Evolutionary conservation across 1,140 invertebrate genomes (phyloP).

Genomic region (Sarcophaga peregrina): DNA sequence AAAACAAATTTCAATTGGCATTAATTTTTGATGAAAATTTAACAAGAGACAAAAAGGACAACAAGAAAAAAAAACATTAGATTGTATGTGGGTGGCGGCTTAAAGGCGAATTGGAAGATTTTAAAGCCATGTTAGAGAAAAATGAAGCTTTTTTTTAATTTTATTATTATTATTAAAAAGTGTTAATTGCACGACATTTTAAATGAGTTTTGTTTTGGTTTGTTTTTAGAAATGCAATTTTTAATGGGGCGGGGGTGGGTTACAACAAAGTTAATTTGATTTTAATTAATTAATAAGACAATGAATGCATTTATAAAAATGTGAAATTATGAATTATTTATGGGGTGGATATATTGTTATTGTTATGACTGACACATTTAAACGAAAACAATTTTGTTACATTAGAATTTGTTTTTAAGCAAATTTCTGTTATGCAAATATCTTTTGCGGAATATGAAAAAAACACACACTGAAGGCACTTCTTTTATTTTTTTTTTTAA

Average conservation of each 20-base stretch:
- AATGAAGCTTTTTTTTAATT: background rate
- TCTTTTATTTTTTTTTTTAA: background rate
- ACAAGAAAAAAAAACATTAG: slow-evolving; percentile 11
- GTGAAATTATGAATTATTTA: background rate
- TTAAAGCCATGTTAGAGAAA: too few relatives aligned
- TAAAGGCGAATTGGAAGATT: too few relatives aligned
- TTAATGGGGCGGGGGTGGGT: background rate
- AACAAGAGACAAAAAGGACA: slow-evolving; percentile 35
- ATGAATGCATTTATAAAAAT: slow-evolving; percentile 14
- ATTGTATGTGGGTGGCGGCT: background rate
- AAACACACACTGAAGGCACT: slow-evolving; percentile 18
- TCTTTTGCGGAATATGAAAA: background rate
- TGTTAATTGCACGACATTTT: background rate
- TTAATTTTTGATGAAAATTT: slow-evolving; percentile 39
- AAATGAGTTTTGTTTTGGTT: background rate
- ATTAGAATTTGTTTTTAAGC: background rate
- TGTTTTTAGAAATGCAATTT: background rate
- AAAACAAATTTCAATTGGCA: slow-evolving; percentile 35
- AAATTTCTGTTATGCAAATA: background rate
- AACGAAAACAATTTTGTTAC: background rate
- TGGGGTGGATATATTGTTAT: too few relatives aligned
- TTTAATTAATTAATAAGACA: background rate
- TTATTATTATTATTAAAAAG: background rate
- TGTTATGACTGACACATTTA: too few relatives aligned
- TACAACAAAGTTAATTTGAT: background rate